Evolutionary conservation across 2,797 vertebrate genomes (phyloP).

Genomic region (Odontamblyopus lacepedii): DNA sequence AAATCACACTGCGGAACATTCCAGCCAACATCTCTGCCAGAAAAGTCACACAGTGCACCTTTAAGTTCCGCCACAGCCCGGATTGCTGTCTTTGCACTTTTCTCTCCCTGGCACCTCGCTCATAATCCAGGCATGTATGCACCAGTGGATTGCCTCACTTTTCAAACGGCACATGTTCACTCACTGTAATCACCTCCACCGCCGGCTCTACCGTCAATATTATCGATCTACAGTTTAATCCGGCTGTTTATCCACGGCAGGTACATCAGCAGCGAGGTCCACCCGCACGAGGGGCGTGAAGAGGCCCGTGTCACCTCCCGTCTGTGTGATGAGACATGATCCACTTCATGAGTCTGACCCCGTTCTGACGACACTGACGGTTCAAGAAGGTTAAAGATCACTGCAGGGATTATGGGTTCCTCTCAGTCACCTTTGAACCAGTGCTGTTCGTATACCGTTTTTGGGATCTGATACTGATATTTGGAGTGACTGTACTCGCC

Average conservation of each 20-base stretch:
- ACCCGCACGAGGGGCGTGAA: conserved; percentile 18
- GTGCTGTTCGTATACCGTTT: background rate
- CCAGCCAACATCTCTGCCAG: too few relatives aligned
- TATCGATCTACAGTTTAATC: conserved; percentile 58
- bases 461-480: conserved; percentile 3
- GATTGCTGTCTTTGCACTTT: conserved; percentile 17
- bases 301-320: conserved; percentile 11
- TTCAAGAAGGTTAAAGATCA: conserved; percentile 52
- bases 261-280: conserved; percentile 30
- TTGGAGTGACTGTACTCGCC: too few relatives aligned
- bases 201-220: conserved; percentile 39
- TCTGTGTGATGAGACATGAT: conserved; percentile 48
- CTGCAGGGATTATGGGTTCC: conserved; percentile 61
- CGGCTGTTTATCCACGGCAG: conserved; percentile 48
- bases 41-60: too few relatives aligned
- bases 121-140: conserved; percentile 32
- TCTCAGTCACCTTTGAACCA: conserved; percentile 54
- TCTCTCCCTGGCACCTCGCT: conserved; percentile 25
- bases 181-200: conserved; percentile 23
- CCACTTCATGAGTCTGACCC: conserved; percentile 62
- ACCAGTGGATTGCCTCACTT: conserved; percentile 21
- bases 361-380: conserved; percentile 45
- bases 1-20: too few relatives aligned
- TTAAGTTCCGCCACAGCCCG: too few relatives aligned
- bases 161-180: conserved; percentile 1